A percentile compares a stretch with the other conserved stretches of the same genome.
These are phyloP conservation scores for Thunnus thynnus DNA, from an alignment of 2,113 vertebrate species.

Conservation along the genomic window DNA sequence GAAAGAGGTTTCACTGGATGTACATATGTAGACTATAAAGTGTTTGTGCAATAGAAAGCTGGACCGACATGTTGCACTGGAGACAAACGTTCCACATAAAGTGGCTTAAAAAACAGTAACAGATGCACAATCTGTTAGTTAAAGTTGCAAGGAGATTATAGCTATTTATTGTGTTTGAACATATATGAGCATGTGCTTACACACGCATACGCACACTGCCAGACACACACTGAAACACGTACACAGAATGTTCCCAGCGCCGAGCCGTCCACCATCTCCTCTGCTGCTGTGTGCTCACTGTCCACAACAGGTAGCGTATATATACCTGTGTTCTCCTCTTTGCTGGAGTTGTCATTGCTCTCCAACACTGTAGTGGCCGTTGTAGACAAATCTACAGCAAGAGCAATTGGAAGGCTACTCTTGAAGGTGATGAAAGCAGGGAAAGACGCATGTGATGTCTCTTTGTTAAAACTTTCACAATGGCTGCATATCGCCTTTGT, in stretches of 20 bases:
- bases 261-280: neutral
- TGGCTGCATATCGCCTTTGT: too few species aligned
- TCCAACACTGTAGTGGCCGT: neutral
- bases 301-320: neutral
- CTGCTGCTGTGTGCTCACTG: neutral
- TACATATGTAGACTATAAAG: slow-evolving; percentile 36
- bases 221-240: neutral
- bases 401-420: neutral
- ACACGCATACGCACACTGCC: slow-evolving; percentile 1
- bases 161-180: slow-evolving; percentile 18
- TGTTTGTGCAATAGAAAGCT: slow-evolving; percentile 18
- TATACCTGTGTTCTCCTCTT: neutral
- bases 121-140: slow-evolving; percentile 47
- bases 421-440: neutral
- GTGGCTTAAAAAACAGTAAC: slow-evolving; percentile 46
- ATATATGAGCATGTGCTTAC: neutral
- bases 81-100: slow-evolving; percentile 26
- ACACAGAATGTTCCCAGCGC: neutral
- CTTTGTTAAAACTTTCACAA: neutral
- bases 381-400: neutral
- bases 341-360: neutral
- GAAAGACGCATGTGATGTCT: neutral
- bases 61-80: slow-evolving; percentile 19
- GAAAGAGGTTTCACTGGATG: neutral
- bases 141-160: slow-evolving; percentile 23